These are phyloP conservation scores for Cistogaster globosa DNA, from an alignment of 2,888 invertebrate genomes.

Conservation along the genomic window DNA sequence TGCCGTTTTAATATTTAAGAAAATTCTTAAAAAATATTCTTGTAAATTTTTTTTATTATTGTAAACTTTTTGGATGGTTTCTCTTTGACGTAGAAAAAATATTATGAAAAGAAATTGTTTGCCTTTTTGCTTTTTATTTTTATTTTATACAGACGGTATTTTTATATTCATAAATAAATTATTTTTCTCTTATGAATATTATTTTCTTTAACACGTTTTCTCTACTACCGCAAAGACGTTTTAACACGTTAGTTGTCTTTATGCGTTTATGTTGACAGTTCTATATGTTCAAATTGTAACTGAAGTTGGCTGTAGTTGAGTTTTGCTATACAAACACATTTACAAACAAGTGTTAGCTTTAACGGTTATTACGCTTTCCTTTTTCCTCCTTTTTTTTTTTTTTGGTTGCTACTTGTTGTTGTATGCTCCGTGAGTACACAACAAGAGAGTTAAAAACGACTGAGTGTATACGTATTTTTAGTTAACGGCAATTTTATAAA, in stretches of 20 bases:
- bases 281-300: conserved; percentile 66
- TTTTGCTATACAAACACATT: conserved; percentile 19
- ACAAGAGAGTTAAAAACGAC: conserved; percentile 17
- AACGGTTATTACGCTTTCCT: conserved; percentile 57
- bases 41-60: conserved; percentile 64
- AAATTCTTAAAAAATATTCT: conserved; percentile 47
- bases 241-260: conserved; percentile 64
- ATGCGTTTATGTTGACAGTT: conserved; percentile 69
- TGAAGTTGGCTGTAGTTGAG: conserved; percentile 69
- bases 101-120: conserved; percentile 20
- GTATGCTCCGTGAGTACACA: conserved; percentile 50
- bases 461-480: conserved; percentile 17
- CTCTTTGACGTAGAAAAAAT: conserved; percentile 47
- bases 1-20: conserved; percentile 41
- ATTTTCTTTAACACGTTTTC: conserved; percentile 53
- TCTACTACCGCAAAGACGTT: conserved; percentile 67
- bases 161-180: conserved; percentile 20
- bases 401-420: conserved; percentile 5
- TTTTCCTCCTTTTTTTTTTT: conserved; percentile 11
- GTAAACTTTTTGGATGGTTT: conserved; percentile 71
- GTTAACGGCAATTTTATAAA: conserved; percentile 31
- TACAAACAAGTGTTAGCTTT: conserved; percentile 32
- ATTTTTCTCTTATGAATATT: conserved; percentile 25
- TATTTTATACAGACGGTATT: too few relatives aligned
- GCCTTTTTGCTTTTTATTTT: conserved; percentile 20